Evolutionary conservation across 2,113 vertebrate genomes (phyloP), one percentile per base, ranked within the genome.

Genomic region (Triplophysa tibetana): DNA sequence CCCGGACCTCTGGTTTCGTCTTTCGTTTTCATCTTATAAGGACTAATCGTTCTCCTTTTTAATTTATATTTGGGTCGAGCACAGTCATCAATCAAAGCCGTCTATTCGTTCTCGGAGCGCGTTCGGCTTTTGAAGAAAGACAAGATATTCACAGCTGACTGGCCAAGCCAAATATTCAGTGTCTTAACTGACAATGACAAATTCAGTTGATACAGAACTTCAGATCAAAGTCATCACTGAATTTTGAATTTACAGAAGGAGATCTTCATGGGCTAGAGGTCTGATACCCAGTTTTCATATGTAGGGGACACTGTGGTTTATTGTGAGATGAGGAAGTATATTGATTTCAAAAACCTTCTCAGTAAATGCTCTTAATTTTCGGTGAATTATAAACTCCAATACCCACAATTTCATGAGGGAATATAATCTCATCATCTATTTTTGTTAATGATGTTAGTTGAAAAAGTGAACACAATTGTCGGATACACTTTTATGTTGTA

Each of bases 61-160:
- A 84, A 81, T 84, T 81, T 64, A 70, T 48, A 84, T 81, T 78
- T 84, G 62, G 50, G 50, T n/a, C n/a, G 70, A 84, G 75, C 56
- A 29, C n/a, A 78, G 79, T 81, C 75, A 81, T 84, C 83, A 81
- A 64, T 84, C 75, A 84, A 58, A 79, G 79, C 70, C 63, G 58
- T 70, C 16, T 75, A 38, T 63, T 70, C 33, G 6, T 63, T 78
- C 77, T 81, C 62, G 48, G 41, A 61, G 70, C 58, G n/a, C 48
- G 69, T 64, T 73, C 43, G 67, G 21, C 45, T 75, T 81, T 70
- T 81, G 74, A 84, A 79, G 79, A 62, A 75, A 66, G 67, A 73
- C 70, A 63, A 74, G 23, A 81, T 80, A 74, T 81, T 65, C 74
- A 78, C 64, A 75, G 62, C 56, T 75, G 63, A 81, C 73, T 68